Evolutionary conservation across 2,797 vertebrate species (phyloP).

Genomic region (Rhinogobio ventralis): DNA sequence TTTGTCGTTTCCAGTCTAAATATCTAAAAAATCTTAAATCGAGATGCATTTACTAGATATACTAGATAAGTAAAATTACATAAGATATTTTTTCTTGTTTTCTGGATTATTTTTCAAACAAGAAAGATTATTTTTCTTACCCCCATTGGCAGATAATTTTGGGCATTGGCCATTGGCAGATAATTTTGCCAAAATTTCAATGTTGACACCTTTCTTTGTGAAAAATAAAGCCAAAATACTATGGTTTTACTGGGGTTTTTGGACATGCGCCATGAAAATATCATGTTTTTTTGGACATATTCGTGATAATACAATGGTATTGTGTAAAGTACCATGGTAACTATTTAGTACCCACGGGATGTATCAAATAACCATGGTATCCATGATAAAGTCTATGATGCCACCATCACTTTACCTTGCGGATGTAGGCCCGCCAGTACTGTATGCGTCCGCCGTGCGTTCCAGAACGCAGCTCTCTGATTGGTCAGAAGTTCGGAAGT

Average conservation of each 20-base stretch:
- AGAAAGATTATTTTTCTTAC: no score
- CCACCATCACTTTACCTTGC: neutral
- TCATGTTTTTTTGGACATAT: neutral
- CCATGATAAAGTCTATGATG: neutral
- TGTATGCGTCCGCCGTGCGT: neutral
- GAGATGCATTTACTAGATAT: no score
- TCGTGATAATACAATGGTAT: no score
- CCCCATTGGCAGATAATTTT: no score
- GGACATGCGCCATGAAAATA: neutral
- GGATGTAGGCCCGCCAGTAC: no score
- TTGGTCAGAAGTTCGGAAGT: constrained; percentile 72
- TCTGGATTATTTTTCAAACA: no score
- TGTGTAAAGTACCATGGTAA: no score
- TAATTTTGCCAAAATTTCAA: neutral
- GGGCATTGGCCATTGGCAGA: no score
- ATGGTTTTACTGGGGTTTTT: neutral
- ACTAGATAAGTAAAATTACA: no score
- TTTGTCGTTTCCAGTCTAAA: no score
- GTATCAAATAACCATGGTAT: neutral
- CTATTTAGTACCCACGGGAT: neutral
- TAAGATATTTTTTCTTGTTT: no score
- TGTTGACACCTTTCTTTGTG: neutral
- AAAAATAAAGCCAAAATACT: neutral
- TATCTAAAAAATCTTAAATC: no score
- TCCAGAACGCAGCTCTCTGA: constrained; percentile 55